Conservation (phyloP, 2,113 vertebrate genomes). For the Grammomys surdaster region DNA sequence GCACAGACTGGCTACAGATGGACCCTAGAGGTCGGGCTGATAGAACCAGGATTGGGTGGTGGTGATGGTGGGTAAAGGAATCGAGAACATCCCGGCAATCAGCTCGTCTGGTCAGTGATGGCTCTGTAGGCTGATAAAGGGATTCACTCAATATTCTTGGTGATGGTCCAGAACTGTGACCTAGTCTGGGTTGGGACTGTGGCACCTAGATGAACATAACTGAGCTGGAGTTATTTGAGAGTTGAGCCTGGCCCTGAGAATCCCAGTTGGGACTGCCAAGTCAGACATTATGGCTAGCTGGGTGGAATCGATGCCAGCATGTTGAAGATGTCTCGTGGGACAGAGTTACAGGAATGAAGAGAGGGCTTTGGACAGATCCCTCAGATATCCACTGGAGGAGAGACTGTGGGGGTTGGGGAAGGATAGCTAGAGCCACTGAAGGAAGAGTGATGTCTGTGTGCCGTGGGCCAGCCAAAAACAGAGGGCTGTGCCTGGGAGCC, state of each 20-base stretch:
- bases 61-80: no score
- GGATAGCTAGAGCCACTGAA: background rate
- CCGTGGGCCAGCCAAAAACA: background rate
- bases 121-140: background rate
- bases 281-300: accelerated
- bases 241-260: background rate
- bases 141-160: background rate
- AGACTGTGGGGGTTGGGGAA: no score
- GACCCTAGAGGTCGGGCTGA: background rate
- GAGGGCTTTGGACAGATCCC: background rate
- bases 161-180: background rate
- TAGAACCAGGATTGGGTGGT: background rate
- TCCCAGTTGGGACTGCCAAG: background rate
- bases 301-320: background rate
- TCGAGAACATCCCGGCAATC: background rate
- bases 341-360: background rate
- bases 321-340: accelerated
- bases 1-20: background rate
- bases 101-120: background rate
- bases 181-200: accelerated
- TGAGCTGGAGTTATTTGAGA: background rate
- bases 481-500: background rate
- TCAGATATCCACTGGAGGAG: background rate
- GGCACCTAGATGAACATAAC: background rate
- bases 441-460: background rate